Conservation (phyloP, 2,888 invertebrate genomes). For the Chironomus riparius region DNA sequence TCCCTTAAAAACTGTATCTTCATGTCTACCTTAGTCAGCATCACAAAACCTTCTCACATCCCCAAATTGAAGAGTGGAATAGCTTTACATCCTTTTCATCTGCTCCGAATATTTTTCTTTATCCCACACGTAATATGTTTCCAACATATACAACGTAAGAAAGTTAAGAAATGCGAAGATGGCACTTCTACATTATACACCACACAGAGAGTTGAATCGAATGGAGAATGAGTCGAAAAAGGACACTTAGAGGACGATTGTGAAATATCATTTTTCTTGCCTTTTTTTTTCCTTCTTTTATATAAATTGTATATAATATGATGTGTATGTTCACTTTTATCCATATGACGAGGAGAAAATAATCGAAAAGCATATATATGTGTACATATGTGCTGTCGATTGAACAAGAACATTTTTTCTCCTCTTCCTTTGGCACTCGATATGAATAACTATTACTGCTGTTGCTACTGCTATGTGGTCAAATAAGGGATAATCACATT, state of each 20-base stretch:
- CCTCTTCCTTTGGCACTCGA: neutral
- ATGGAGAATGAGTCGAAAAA: neutral
- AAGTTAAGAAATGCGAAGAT: no score
- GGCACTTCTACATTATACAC: neutral
- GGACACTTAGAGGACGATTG: conserved; percentile 19
- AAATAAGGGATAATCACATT: conserved; percentile 15
- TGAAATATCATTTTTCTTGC: conserved; percentile 13
- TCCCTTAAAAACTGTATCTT: no score
- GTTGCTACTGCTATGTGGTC: conserved; percentile 13
- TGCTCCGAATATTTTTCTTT: no score
- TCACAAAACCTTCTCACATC: no score
- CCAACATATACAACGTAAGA: no score
- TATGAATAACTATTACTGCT: neutral
- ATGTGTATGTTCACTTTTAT: neutral
- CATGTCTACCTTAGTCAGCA: no score
- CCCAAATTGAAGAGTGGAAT: no score
- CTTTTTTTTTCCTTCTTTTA: neutral
- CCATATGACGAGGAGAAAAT: neutral
- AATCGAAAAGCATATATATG: neutral
- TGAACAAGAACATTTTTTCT: neutral
- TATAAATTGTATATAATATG: neutral
- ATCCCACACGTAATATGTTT: no score
- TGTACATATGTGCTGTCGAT: neutral
- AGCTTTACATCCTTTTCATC: no score
- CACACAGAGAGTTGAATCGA: neutral